Conservation (phyloP, 2,113 vertebrate genomes). For the Neodontobutis hainanensis region DNA sequence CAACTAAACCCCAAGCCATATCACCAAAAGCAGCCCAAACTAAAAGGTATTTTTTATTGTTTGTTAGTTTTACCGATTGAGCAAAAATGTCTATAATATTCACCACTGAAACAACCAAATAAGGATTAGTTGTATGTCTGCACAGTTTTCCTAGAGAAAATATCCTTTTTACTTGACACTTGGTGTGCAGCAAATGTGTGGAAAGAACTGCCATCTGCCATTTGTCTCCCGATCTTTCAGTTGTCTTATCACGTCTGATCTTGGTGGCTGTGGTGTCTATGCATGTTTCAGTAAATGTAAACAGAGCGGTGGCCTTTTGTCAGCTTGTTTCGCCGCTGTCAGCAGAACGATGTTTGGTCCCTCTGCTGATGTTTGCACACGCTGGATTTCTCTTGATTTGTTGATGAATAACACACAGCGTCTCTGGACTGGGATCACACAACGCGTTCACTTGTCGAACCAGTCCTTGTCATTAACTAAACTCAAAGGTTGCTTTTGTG, state of each 20-base stretch:
- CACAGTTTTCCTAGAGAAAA: not conserved
- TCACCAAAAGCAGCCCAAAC: no score
- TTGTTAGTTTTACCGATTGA: no score
- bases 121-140: no score
- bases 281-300: conserved; percentile 13
- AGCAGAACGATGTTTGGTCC: conserved; percentile 37
- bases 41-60: no score
- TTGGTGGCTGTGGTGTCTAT: conserved; percentile 19
- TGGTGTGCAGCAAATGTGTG: conserved; percentile 7
- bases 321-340: conserved; percentile 32
- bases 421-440: conserved; percentile 20
- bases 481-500: conserved; percentile 53
- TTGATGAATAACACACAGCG: conserved; percentile 30
- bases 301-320: conserved; percentile 36
- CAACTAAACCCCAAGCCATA: no score
- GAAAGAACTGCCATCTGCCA: conserved; percentile 27
- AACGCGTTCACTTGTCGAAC: conserved; percentile 37
- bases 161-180: conserved; percentile 5
- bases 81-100: no score
- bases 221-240: conserved; percentile 31
- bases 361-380: conserved; percentile 48
- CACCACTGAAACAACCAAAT: no score
- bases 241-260: conserved; percentile 42
- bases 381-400: conserved; percentile 28
- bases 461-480: conserved; percentile 22